phyloP scores from a whole-genome alignment of 2,797 vertebrate species.

The Hephaestus fuliginosus region DNA sequence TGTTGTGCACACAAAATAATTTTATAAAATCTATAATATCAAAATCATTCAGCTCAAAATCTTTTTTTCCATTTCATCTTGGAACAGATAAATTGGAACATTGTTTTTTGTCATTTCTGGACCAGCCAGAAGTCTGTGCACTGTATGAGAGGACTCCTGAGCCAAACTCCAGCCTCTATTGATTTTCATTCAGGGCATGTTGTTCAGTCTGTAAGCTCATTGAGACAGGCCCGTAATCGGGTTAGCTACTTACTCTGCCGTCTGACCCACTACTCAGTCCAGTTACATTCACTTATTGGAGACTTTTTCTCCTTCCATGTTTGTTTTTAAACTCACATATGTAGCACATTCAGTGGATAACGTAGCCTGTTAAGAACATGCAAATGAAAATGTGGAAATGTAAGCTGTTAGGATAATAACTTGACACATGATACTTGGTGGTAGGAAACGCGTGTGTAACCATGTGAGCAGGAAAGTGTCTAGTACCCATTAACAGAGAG shows the following conservation, averaged over 20 bases:
- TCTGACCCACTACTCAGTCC: conserved; percentile 19
- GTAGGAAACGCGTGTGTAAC: conserved; percentile 35
- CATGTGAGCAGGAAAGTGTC: conserved; percentile 63
- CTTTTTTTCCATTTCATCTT: neutral
- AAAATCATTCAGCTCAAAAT: neutral
- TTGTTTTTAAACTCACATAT: conserved; percentile 1
- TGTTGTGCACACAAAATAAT: neutral
- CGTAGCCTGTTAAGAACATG: conserved; percentile 2
- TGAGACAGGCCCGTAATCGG: conserved; percentile 34
- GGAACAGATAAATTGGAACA: neutral
- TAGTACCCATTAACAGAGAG: conserved; percentile 51
- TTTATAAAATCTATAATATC: neutral
- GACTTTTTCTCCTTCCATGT: neutral
- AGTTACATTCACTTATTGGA: conserved; percentile 31
- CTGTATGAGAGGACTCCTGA: conserved; percentile 22
- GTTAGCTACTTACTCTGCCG: conserved; percentile 36
- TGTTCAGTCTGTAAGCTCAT: conserved; percentile 32
- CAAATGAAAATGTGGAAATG: conserved; percentile 28
- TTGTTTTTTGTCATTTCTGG: conserved; percentile 12
- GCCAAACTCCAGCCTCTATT: conserved; percentile 15
- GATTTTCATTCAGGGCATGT: conserved; percentile 41
- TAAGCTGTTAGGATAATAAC: conserved; percentile 13
- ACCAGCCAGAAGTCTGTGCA: conserved; percentile 1
- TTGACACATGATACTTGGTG: conserved; percentile 43
- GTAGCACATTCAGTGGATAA: conserved; percentile 5